Conservation (phyloP, 2,888 invertebrate species). For the Metellina segmentata region DNA sequence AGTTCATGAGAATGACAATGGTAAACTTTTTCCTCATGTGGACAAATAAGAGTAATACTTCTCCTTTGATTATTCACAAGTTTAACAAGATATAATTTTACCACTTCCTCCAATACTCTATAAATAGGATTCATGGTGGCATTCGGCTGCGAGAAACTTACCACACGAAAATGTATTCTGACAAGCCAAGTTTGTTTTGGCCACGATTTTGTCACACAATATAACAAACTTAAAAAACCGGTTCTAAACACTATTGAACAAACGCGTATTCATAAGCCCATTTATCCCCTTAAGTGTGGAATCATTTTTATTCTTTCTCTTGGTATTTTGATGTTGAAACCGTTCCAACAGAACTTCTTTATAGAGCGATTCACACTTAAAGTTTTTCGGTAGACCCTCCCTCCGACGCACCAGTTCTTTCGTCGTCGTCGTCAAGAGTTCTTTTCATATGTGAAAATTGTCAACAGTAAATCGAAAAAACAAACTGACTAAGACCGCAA, state of each 20-base stretch:
- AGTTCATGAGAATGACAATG: no score
- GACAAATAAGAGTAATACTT: no score
- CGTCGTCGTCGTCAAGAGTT: slow-evolving; percentile 6
- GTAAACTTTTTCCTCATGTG: no score
- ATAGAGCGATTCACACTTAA: not conserved
- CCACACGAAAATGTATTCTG: no score
- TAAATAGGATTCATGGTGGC: no score
- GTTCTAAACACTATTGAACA: not conserved
- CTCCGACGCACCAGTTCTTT: slow-evolving; percentile 4
- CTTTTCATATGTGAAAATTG: slow-evolving; percentile 24
- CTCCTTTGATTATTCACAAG: no score
- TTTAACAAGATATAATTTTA: no score
- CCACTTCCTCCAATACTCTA: no score
- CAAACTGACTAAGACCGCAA: slow-evolving; percentile 1
- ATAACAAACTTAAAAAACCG: not conserved
- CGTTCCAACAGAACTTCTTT: slow-evolving; percentile 12
- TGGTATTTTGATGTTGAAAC: slow-evolving; percentile 34
- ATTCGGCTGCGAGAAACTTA: no score
- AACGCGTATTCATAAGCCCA: slow-evolving; percentile 19
- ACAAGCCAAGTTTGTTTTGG: not conserved
- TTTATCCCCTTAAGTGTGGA: slow-evolving; percentile 18
- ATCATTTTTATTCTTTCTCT: slow-evolving; percentile 12
- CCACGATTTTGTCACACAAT: not conserved
- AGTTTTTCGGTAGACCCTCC: not conserved
- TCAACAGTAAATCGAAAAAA: slow-evolving; percentile 57